Conservation (phyloP, 2,113 vertebrate genomes). For the Chaetodon auriga region DNA sequence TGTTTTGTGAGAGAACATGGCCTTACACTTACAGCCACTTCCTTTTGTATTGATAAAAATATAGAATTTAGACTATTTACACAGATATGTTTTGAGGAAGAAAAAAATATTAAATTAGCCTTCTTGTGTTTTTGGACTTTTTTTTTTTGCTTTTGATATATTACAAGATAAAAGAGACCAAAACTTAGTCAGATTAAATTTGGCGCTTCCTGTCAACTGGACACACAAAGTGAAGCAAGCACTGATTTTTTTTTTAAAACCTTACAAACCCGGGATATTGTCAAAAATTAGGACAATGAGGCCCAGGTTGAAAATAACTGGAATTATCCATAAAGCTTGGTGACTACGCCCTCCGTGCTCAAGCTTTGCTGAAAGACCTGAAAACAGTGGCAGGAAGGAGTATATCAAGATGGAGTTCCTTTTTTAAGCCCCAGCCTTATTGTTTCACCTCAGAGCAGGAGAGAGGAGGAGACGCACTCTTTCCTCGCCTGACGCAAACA, state of each 20-base stretch:
- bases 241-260: background rate
- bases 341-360: conserved; percentile 69
- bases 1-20: background rate
- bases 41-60: background rate
- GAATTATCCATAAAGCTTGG: conserved; percentile 73
- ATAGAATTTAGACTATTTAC: background rate
- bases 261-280: background rate
- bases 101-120: background rate
- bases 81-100: background rate
- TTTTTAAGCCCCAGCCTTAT: conserved; percentile 89
- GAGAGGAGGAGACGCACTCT: conserved; percentile 66
- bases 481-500: conserved; percentile 69
- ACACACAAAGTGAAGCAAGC: background rate
- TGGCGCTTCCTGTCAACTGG: background rate
- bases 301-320: conserved; percentile 58
- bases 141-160: background rate
- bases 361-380: conserved; percentile 77
- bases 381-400: conserved; percentile 93
- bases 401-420: conserved; percentile 88
- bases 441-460: conserved; percentile 84
- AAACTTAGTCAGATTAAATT: background rate
- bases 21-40: too few species aligned
- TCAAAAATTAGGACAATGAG: conserved; percentile 46
- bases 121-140: too few species aligned
- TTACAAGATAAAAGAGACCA: background rate